These are phyloP conservation scores for Plebejus anna DNA, from an alignment of 2,888 invertebrate genomes.

Conservation along the genomic window DNA sequence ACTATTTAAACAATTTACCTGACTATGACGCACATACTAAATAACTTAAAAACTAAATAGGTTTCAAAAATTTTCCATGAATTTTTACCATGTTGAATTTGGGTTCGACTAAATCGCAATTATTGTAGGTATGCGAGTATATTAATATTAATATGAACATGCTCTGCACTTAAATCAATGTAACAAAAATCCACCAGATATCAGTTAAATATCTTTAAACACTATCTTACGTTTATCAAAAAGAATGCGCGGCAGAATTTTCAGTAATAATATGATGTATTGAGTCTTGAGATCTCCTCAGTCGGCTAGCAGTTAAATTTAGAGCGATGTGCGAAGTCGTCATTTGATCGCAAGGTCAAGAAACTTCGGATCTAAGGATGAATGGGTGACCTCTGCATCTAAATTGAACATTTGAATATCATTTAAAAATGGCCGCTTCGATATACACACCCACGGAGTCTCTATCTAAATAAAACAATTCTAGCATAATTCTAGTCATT, in stretches of 20 bases:
- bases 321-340: constrained; percentile 23
- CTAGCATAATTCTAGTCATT: neutral
- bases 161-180: neutral
- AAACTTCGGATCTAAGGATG: constrained; percentile 4
- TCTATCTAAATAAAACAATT: neutral
- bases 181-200: neutral
- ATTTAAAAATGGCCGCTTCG: neutral
- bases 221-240: neutral
- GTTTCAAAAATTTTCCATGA: neutral
- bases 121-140: neutral
- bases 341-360: constrained; percentile 25
- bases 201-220: neutral
- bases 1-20: neutral
- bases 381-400: constrained; percentile 27
- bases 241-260: neutral
- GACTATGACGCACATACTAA: neutral
- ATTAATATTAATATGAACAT: neutral
- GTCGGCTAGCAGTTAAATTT: constrained; percentile 20
- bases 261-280: neutral
- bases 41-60: too few relatives aligned
- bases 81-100: neutral
- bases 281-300: neutral
- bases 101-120: neutral
- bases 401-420: constrained; percentile 20
- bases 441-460: neutral